Evolutionary conservation across 2,797 vertebrate genomes (phyloP), one percentile per base, ranked within the genome.

Genomic region (Pogoniulus pusillus): DNA sequence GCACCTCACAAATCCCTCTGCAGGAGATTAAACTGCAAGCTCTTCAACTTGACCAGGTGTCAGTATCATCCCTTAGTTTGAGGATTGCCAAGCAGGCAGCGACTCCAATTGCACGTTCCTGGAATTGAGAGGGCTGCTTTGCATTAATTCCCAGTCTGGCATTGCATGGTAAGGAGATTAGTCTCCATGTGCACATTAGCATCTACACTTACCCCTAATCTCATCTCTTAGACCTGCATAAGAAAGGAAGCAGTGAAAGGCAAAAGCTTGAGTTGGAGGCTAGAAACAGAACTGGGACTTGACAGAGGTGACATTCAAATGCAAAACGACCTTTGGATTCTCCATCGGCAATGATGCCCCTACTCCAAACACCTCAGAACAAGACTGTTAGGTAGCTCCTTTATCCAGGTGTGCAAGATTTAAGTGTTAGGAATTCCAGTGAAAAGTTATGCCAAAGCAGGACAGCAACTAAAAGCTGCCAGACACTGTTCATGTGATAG

Each of bases 1-100:
- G 66, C 16, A 75, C 34, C 16, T 64, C 68, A 55, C 32, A 90
- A 93, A 81, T 72, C 88, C 55, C 14, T 45, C 69, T 65, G 26
- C 30, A 81, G 29, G 9, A 80, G 81, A 93, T 85, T 58, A 75
- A 85, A 91, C 7, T 72, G 29, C 68, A 91, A 90, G 32, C 35
- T 89, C 70, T 78, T 89, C 54, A 87, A 70, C 58, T 85, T 85
- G 85, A 78, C 70, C 63, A 81, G 45, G 88, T 91, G 77, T 83
- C 80, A 86, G 63, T 77, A 81, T 91, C 77, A 83, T 68, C 66
- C 58, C 60, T 66, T 24, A 89, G 58, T 43, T 65, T 72, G 39
- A 87, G 78, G 85, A 85, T 13, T 3, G 11, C 19, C 20, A 71
- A 74, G 39, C 19, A 87, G 47, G 49, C 80, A 81, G 29, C 24